Evolutionary conservation across 2,113 vertebrate species (phyloP).

Genomic region (Ciconia maguari): DNA sequence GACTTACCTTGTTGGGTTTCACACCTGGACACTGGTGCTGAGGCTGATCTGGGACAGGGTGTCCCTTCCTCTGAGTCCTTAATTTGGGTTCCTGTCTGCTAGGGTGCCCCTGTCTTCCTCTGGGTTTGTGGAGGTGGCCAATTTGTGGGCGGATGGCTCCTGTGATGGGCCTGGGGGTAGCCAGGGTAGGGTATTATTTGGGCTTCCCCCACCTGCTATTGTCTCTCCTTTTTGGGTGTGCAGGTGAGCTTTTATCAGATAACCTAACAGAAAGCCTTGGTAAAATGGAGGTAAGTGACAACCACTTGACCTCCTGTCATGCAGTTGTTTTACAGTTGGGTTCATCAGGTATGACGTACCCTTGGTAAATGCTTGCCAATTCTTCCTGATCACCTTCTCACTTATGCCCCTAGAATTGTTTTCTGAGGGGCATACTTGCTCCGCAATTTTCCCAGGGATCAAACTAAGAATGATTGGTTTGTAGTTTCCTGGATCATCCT

Average conservation of each 20-base stretch:
- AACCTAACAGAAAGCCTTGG: background rate
- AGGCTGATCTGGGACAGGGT: background rate
- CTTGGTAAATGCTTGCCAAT: background rate
- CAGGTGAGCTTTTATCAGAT: background rate
- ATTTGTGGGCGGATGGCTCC: background rate
- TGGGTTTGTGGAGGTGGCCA: background rate
- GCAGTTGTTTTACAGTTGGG: background rate
- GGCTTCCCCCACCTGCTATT: background rate
- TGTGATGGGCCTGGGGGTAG: background rate
- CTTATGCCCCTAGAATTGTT: background rate
- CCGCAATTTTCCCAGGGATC: background rate
- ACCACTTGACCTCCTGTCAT: background rate
- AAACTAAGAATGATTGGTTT: background rate
- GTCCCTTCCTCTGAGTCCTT: background rate
- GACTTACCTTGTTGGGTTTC: background rate
- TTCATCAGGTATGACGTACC: background rate
- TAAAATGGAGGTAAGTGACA: background rate
- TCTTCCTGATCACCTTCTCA: background rate
- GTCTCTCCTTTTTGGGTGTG: background rate
- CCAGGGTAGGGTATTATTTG: background rate
- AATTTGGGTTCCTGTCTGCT: background rate
- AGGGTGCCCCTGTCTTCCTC: background rate
- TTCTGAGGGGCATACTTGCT: background rate
- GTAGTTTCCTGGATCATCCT: background rate
- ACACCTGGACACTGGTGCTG: background rate